Base-by-base conservation (phyloP, 1,140 invertebrate species). In the Piezodorus guildinii region DNA sequence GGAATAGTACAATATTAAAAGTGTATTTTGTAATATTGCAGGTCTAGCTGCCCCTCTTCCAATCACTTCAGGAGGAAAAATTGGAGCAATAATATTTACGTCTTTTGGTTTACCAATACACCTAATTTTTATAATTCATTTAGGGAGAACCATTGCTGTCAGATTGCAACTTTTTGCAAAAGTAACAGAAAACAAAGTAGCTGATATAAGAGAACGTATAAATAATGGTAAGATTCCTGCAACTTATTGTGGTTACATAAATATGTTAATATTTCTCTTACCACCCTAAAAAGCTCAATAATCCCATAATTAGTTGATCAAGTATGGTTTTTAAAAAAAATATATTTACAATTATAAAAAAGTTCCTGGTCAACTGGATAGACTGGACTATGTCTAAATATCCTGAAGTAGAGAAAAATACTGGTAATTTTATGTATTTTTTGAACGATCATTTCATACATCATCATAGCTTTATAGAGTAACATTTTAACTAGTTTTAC, bases 1-100 rank as follows among this genome's bases (percentile, higher is more conserved):
- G 8, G 3, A 4, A 4, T 8, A 30, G 8, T 30, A 30, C 27
- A 30, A 30, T 30, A 30, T 8, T 30, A 4, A 30, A 3, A 30
- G 27, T 30, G 8, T 30, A 30, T 30, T 30, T 39, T 39, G 34
- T 1, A 17, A 49, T n/a, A 54, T 60, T 72, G 10, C 60, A 82
- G 82, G 82, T 68, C 83, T 82, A 68, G 82, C 81, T 17, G 81
- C 81, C 6, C 81, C 82, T 2, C 80, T 83, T 17, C 82, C 82
- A 12, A 73, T 78, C 27, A 83, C 81, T 14, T 76, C 77, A 16
- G 70, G 76, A 34, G 82, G 81, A n/a, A 73, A 81, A 63, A 78
- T 76, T 5, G 74, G 78, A n/a, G 79, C 80, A 0, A 76, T 81
- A 0, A 66, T 82, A 43, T 83, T 83, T 67, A 77, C 80, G 0